Base-by-base conservation (phyloP, 2,113 vertebrate genomes). In the Gymnogyps californianus region DNA sequence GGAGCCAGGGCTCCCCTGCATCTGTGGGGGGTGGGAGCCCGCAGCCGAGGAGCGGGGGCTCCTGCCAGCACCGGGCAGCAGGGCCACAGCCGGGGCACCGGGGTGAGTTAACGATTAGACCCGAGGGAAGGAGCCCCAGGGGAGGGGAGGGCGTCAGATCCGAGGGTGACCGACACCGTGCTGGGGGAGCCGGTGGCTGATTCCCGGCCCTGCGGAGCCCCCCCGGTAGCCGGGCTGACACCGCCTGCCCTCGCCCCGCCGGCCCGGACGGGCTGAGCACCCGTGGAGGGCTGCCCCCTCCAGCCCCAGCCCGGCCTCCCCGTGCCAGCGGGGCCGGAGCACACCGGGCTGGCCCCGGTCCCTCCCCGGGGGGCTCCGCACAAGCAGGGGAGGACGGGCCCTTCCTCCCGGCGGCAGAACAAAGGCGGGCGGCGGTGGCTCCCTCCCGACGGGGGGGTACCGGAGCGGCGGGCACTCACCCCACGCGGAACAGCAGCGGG, bases 401-500 rank as follows among this genome's bases (percentile, higher is more conserved):
- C 24, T 36, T 62, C 44, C 76, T 55, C n/a, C 34, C 42, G 24
- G 47, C 24, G 47, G 38, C 86, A 61, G 78, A 91, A 96, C 92
- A 95, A 95, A 94, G 92, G 86, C 59, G 70, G 61, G 66, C 32
- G 59, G 70, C 40, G 31, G 54, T 1, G 13, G 38, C 70, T 64
- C 65, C 54, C 75, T 40, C 44, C 36, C 46, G 6, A 69, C 28
- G n/a, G 64, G 20, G 49, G 42, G 34, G 9, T 18, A 59, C 54
- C 69, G 75, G 46, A 15, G 87, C 47, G 32, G 44, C 46, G 52
- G 42, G 16, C 83, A 98, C 98, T 96, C 83, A 98, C 97, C 97
- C 97, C 94, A 98, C 91, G 91, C 98, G 97, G 94, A 98, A 98
- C 49, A 97, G 94, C 96, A 98, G 91, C 80, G 90, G 83, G 70